Base-by-base conservation (phyloP, 2,888 invertebrate species). In the Drosophila koepferae region DNA sequence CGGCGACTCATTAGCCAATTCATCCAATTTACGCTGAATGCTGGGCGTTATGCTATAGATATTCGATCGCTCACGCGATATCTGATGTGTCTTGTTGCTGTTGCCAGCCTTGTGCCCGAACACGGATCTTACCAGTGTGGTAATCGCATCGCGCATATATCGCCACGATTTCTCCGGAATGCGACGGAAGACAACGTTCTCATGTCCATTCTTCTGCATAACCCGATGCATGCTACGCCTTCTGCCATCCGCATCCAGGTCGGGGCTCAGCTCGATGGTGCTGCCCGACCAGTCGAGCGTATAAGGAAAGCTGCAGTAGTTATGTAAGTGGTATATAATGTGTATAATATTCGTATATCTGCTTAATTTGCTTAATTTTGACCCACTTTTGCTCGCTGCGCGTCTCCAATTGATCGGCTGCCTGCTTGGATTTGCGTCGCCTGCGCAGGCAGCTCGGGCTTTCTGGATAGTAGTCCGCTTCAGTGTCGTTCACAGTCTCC, bases 131-230 rank as follows among this genome's bases (percentile, higher is more conserved):
- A 99, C 97, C 89, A 99, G 94, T 0, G 97, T 97, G 34, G 97
- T 98, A 93, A 98, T 97, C 89, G 97, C 95, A 92, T 97, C 97
- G 92, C 96, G 96, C 59, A 96, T 94, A 90, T 96, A 97, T 62
- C 96, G 95, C 89, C 97, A 92, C 36, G 96, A 95, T 67, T 96
- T 95, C 92, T 94, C 75, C 20, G 98, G 93, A 51, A 93, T 90
- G 59, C 90, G 88, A 2, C 90, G 86, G 68, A 91, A 91, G 8
- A 74, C 72, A 3, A 93, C 91, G 81, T 93, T 93, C 74, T 92
- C 91, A 18, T 87, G 82, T 7, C 93, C 93, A 75, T 90, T 90
- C 77, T 93, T 93, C 18, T 90, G 91, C 66, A 93, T 91, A 3
- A 93, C 91, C 16, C 93, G 90, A 63, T 90, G 77, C 63, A 86